These are phyloP conservation scores for Poecilobothrus nobilitatus DNA, from an alignment of 2,888 invertebrate genomes.

Conservation along the genomic window DNA sequence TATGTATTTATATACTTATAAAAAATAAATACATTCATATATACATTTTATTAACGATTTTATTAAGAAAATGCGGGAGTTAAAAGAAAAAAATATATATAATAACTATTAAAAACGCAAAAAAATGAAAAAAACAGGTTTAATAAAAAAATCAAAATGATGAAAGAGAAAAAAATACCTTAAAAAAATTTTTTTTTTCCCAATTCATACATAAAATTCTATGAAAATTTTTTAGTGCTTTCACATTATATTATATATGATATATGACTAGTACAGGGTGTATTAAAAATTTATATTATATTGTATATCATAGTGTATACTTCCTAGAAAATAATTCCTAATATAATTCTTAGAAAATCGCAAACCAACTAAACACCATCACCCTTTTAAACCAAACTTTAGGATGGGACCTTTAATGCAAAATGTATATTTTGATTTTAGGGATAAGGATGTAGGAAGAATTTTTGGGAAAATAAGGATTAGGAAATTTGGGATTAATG, in stretches of 20 bases:
- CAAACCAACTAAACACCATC: no score
- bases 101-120: no score
- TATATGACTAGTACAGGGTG: not conserved
- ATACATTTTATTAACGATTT: conserved; percentile 12
- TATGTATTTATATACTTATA: not conserved
- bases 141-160: conserved; percentile 21
- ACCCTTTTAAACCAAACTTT: no score
- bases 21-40: not conserved
- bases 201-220: conserved; percentile 5
- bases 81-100: conserved; percentile 22
- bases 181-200: conserved; percentile 19
- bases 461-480: no score
- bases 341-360: no score
- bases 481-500: no score
- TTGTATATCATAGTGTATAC: no score
- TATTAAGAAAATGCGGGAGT: conserved; percentile 26
- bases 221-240: not conserved
- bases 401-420: no score
- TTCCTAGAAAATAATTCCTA: no score
- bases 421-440: no score
- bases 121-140: conserved; percentile 15
- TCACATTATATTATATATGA: not conserved
- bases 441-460: no score
- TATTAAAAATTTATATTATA: not conserved
- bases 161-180: conserved; percentile 24